These are phyloP conservation scores for Meles meles DNA, from an alignment of 2,113 vertebrate species.

Conservation along the genomic window DNA sequence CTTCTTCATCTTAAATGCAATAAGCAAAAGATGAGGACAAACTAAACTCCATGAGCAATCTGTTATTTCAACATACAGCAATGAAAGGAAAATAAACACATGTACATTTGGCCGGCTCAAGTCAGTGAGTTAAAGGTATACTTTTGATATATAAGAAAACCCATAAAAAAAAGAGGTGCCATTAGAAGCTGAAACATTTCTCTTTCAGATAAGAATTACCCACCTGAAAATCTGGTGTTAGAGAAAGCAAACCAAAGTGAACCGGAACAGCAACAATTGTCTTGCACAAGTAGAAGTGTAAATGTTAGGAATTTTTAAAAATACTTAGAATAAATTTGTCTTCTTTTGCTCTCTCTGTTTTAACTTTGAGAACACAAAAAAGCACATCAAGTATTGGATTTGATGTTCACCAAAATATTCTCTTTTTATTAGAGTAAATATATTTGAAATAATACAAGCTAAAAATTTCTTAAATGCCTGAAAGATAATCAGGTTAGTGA, in stretches of 20 bases:
- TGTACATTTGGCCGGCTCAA: background rate
- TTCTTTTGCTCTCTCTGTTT: background rate
- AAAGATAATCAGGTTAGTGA: background rate
- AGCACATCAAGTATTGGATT: background rate
- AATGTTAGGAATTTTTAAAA: background rate
- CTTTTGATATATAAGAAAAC: background rate
- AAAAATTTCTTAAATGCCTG: background rate
- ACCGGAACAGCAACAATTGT: background rate
- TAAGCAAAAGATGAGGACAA: background rate
- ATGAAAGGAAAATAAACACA: background rate
- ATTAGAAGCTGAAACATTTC: background rate
- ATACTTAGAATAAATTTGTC: background rate
- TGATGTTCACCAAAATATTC: background rate
- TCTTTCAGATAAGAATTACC: background rate
- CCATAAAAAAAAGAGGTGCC: background rate
- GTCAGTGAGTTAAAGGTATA: background rate
- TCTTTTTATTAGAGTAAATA: background rate
- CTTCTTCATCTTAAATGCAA: background rate
- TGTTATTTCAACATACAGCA: background rate
- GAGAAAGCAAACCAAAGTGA: background rate
- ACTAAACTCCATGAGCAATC: background rate
- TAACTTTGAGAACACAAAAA: conserved; percentile 31
- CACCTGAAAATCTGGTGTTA: background rate
- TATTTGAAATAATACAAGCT: conserved; percentile 23
- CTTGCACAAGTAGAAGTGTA: background rate